phyloP scores from a whole-genome alignment of 2,113 vertebrate species.

The Eidolon helvum region DNA sequence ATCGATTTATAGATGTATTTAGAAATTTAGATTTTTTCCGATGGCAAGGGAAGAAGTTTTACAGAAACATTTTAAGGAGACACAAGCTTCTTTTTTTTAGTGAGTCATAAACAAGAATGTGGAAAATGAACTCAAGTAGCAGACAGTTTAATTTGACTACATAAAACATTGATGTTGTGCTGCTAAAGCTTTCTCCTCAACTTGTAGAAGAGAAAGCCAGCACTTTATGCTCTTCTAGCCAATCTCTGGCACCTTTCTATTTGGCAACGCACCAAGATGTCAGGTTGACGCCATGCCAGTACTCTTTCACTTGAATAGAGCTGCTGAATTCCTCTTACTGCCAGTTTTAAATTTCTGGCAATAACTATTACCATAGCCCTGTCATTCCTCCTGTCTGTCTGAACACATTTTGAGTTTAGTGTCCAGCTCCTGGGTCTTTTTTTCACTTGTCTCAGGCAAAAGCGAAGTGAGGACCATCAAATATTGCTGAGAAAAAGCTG shows the following conservation, averaged over 20 bases:
- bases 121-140: constrained; percentile 43
- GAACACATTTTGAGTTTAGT: neutral
- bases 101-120: constrained; percentile 45
- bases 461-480: neutral
- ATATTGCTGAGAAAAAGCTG: neutral
- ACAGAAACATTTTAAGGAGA: constrained; percentile 50
- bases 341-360: neutral
- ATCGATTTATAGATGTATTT: constrained; percentile 23
- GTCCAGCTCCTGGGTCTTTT: neutral
- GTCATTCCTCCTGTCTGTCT: neutral
- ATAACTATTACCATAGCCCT: neutral
- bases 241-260: neutral
- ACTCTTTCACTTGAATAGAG: neutral
- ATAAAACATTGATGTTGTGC: neutral
- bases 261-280: neutral
- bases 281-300: neutral
- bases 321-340: neutral
- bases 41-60: neutral
- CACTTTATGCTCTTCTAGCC: neutral
- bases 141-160: constrained; percentile 34
- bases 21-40: neutral
- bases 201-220: constrained; percentile 4
- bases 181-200: neutral
- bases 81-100: constrained; percentile 20
- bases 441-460: neutral